Percentiles rank a stretch among this genome's conserved stretches.
phyloP scores from a whole-genome alignment of 2,888 invertebrate species.

The Caenorhabditis sulstoni region DNA sequence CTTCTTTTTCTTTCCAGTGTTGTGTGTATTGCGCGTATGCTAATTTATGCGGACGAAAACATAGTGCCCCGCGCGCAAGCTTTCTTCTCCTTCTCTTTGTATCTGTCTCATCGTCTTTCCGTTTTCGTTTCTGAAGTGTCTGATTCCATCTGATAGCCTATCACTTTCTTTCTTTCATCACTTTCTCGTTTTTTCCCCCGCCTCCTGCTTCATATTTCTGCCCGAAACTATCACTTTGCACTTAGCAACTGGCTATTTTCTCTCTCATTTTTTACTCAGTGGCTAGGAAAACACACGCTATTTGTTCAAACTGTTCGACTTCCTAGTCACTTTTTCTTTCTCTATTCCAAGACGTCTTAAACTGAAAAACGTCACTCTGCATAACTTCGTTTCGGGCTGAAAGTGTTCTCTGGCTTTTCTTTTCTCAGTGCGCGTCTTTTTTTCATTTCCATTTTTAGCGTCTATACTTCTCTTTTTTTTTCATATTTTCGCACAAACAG shows the following conservation, averaged over 20 bases:
- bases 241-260: conserved; percentile 6
- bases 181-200: conserved; percentile 25
- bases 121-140: conserved; percentile 44
- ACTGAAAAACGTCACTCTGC: conserved; percentile 3
- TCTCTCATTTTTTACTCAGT: background rate
- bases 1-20: conserved; percentile 3
- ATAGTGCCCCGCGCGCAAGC: conserved; percentile 30
- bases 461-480: conserved; percentile 3
- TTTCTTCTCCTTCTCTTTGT: conserved; percentile 39
- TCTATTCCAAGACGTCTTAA: background rate
- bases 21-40: conserved; percentile 57
- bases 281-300: background rate
- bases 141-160: conserved; percentile 45
- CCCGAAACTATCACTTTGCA: conserved; percentile 20
- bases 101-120: conserved; percentile 39
- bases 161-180: conserved; percentile 42
- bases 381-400: conserved; percentile 20
- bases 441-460: background rate
- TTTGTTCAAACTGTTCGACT: conserved; percentile 11
- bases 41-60: conserved; percentile 32
- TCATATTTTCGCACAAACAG: background rate
- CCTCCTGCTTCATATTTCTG: no score
- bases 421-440: background rate
- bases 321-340: background rate
- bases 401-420: conserved; percentile 2